Evolutionary conservation across 2,888 invertebrate species (phyloP).

Genomic region (Dioctria rufipes): DNA sequence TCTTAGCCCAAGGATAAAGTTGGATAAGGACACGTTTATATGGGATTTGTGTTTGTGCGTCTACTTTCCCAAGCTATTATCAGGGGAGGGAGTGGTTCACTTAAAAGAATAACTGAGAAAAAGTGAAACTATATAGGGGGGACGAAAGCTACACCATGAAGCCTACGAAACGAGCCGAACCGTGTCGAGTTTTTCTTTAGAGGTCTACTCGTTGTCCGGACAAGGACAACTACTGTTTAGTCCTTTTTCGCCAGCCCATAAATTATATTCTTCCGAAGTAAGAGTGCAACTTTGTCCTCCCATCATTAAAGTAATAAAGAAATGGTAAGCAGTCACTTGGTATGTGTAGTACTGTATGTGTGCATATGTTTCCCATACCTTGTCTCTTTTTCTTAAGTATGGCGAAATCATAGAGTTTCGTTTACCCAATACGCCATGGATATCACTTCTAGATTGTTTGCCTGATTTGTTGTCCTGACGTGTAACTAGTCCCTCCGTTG

Average conservation of each 20-base stretch:
- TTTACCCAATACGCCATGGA: constrained; percentile 26
- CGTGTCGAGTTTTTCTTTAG: constrained; percentile 2
- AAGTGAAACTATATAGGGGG: constrained; percentile 39
- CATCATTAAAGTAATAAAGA: constrained; percentile 53
- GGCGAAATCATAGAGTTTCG: not conserved
- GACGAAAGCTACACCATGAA: not conserved
- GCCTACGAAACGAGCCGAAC: constrained; percentile 12
- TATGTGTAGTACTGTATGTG: not conserved
- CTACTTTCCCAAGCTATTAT: constrained; percentile 22
- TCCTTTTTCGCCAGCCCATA: constrained; percentile 40
- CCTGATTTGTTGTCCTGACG: constrained; percentile 29
- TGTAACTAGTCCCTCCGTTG: not conserved
- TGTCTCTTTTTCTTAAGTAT: not conserved
- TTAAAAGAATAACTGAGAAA: constrained; percentile 48
- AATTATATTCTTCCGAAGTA: constrained; percentile 28
- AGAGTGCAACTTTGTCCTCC: constrained; percentile 10
- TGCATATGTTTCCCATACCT: not conserved
- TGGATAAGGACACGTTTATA: constrained; percentile 57
- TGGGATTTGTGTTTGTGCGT: constrained; percentile 50
- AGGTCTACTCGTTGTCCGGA: constrained; percentile 6
- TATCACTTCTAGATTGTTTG: constrained; percentile 41
- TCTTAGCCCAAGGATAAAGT: constrained; percentile 57
- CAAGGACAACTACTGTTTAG: constrained; percentile 14
- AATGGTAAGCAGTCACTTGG: constrained; percentile 47
- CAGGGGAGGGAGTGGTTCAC: constrained; percentile 31